Conservation (phyloP, 2,888 invertebrate genomes). For the Lochmaea crataegi region DNA sequence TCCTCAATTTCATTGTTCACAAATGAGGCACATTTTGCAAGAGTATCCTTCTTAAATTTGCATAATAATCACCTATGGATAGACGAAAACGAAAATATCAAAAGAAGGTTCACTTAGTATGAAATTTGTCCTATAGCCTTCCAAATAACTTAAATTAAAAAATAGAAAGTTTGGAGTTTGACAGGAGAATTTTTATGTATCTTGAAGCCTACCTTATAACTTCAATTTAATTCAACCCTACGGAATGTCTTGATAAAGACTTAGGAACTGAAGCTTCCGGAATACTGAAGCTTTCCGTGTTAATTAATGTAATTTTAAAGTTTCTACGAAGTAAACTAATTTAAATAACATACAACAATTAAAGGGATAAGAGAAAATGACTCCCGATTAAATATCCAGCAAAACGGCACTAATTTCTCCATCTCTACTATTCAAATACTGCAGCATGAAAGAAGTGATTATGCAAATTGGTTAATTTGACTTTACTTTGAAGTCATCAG, state of each 20-base stretch:
- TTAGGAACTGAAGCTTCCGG: neutral
- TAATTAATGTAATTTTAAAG: constrained; percentile 6
- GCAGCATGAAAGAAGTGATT: constrained; percentile 1
- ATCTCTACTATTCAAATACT: neutral
- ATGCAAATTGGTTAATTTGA: constrained; percentile 6
- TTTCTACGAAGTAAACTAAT: constrained; percentile 1
- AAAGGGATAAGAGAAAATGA: neutral
- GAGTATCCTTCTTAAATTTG: too few relatives aligned
- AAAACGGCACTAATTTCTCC: constrained; percentile 8
- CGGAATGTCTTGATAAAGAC: neutral
- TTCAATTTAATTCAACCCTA: neutral
- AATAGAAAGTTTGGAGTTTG: too few relatives aligned
- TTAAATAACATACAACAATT: constrained; percentile 5
- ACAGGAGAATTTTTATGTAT: too few relatives aligned
- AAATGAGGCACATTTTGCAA: too few relatives aligned
- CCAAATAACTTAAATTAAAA: too few relatives aligned
- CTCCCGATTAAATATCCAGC: constrained; percentile 1
- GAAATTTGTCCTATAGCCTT: too few relatives aligned
- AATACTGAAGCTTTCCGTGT: neutral
- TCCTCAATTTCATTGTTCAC: too few relatives aligned
- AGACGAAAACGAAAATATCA: too few relatives aligned
- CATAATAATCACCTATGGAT: too few relatives aligned
- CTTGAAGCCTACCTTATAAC: neutral
- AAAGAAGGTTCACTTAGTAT: too few relatives aligned
- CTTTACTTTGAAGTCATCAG: constrained; percentile 2